Base-by-base conservation (phyloP, 1,140 invertebrate genomes). In the Coptotermes formosanus region DNA sequence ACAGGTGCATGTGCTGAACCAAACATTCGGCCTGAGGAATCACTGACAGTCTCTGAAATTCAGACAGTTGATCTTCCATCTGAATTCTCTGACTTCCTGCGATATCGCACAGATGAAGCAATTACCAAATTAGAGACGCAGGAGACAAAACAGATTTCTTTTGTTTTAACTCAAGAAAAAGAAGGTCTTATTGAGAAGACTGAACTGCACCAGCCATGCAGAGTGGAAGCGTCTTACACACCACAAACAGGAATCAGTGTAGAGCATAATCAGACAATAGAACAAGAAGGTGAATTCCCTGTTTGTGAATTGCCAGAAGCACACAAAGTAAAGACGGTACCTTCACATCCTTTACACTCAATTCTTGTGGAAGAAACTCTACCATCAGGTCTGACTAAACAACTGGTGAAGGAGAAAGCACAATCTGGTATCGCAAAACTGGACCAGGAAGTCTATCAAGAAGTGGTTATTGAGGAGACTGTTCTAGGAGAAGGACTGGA, bases 321-420 rank as follows among this genome's bases (percentile, higher is more conserved):
- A 48, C 92, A 94, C 87, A 92, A 89, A 87, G 91, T 92, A 7
- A 94, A 93, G 91, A 87, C 90, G 59, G 90, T 91, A 8, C 90
- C 93, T 21, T 90, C 91, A 3, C 92, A 93, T 88, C 90, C 93
- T 43, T 88, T 94, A 0, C 90, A 92, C 87, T 93, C 93, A n/a
- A 89, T 93, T 81, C 89, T 94, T 87, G 90, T 94, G 75, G 93
- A 94, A 90, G 93, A 95, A 91, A 92, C 93, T 32, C 89, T 90
- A 86, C 88, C 91, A 30, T 91, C 93, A 87, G 92, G 92, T 88
- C 90, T 90, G 84, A 87, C 93, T 25, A 91, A 90, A 32, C 86
- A 91, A 75, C 86, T 94, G n/a, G 87, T 89, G 9, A 88, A 92
- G 88, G 89, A 91, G 38, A 85, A 87, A 86, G 88, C 90, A 38